Evolutionary conservation across 92 coral and sea anemone genomes (phyloP).

Genomic region (Phenganax stokvisi): DNA sequence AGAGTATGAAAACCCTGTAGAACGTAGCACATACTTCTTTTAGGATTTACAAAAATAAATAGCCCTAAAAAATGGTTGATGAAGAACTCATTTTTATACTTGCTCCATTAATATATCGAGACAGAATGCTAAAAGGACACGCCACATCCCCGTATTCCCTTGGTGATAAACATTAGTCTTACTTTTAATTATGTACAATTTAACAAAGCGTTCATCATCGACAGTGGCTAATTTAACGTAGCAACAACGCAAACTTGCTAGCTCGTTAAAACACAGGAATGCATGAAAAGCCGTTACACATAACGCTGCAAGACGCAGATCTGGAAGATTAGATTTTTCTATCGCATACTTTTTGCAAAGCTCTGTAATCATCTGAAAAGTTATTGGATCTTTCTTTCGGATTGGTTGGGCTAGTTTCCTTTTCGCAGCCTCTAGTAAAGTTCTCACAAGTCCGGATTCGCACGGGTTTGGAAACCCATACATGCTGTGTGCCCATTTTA

Average conservation of each 20-base stretch:
- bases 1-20: conserved; percentile 40
- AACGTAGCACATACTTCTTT: neutral
- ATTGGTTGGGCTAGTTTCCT: conserved; percentile 44
- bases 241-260: conserved; percentile 40
- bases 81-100: neutral
- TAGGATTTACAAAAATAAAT: neutral
- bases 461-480: conserved; percentile 42
- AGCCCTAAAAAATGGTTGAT: neutral
- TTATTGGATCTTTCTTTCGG: conserved; percentile 50
- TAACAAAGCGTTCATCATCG: neutral
- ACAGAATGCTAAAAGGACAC: neutral
- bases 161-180: neutral
- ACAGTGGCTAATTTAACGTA: conserved; percentile 26
- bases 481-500: conserved; percentile 53
- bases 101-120: neutral
- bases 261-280: conserved; percentile 47
- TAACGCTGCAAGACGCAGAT: conserved; percentile 42
- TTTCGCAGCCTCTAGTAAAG: conserved; percentile 38
- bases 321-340: conserved; percentile 21
- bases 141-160: neutral
- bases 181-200: neutral
- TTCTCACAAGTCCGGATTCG: conserved; percentile 29
- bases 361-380: conserved; percentile 28
- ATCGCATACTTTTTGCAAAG: conserved; percentile 36
- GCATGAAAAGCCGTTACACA: conserved; percentile 49